Evolutionary conservation across 2,888 invertebrate species (phyloP).

Genomic region (Cantharis lateralis): DNA sequence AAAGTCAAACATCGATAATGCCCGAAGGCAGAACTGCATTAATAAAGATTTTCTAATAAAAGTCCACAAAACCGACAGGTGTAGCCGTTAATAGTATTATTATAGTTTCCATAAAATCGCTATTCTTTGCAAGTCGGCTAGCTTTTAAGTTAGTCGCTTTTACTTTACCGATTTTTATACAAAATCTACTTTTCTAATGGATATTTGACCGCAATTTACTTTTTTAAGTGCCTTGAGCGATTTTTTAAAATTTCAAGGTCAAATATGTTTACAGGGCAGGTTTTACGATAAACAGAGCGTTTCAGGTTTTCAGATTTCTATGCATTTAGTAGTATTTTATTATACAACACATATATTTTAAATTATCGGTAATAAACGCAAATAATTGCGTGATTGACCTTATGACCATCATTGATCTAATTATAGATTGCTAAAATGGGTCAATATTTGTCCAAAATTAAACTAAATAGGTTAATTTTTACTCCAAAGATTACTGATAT

Average conservation of each 20-base stretch:
- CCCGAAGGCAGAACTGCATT: too few species aligned
- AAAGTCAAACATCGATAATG: too few species aligned
- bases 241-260: background rate
- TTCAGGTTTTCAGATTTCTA: background rate
- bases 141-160: background rate
- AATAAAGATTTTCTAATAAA: too few species aligned
- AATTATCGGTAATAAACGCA: background rate
- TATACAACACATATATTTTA: background rate
- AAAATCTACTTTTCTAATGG: background rate
- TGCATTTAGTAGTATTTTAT: background rate
- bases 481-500: too few species aligned
- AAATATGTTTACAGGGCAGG: background rate
- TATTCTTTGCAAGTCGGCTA: background rate
- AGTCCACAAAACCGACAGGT: background rate
- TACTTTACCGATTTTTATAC: background rate
- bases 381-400: too few species aligned
- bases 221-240: background rate
- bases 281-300: background rate
- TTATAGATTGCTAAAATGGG: too few species aligned
- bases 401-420: too few species aligned
- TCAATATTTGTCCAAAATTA: too few species aligned
- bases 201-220: background rate
- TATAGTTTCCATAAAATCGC: too few species aligned
- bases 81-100: background rate
- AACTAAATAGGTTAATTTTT: too few species aligned